Evolutionary conservation across 2,113 vertebrate genomes (phyloP).

Genomic region (Condylura cristata): DNA sequence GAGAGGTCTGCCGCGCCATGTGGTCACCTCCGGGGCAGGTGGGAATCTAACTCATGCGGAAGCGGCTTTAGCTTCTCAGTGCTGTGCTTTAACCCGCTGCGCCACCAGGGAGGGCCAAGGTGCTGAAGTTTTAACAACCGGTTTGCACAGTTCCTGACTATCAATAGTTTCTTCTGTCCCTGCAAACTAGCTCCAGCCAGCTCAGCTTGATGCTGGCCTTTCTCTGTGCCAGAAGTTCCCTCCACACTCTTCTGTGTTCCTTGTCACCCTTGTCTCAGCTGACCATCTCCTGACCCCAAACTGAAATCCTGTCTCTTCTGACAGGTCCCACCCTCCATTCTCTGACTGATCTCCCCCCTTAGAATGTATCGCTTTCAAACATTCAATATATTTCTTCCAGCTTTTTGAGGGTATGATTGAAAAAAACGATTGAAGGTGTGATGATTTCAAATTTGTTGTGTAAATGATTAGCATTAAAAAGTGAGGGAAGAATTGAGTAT

Average conservation of each 20-base stretch:
- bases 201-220: accelerated
- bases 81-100: no score
- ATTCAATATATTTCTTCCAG: neutral
- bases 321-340: neutral
- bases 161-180: neutral
- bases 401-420: neutral
- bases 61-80: no score
- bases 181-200: neutral
- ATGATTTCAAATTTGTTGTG: neutral
- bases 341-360: neutral
- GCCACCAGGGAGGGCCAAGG: no score
- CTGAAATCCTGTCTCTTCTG: neutral
- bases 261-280: neutral
- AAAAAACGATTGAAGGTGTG: neutral
- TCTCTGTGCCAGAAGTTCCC: neutral
- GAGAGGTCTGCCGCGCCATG: no score
- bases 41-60: no score
- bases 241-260: accelerated
- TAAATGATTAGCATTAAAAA: neutral
- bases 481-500: accelerated
- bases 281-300: accelerated
- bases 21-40: no score
- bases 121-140: neutral
- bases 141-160: no score
- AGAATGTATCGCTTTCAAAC: neutral